A percentile compares a stretch with the other conserved stretches of the same genome.
Evolutionary conservation across 2,113 vertebrate genomes (phyloP).

Genomic region (Tinamus guttatus): DNA sequence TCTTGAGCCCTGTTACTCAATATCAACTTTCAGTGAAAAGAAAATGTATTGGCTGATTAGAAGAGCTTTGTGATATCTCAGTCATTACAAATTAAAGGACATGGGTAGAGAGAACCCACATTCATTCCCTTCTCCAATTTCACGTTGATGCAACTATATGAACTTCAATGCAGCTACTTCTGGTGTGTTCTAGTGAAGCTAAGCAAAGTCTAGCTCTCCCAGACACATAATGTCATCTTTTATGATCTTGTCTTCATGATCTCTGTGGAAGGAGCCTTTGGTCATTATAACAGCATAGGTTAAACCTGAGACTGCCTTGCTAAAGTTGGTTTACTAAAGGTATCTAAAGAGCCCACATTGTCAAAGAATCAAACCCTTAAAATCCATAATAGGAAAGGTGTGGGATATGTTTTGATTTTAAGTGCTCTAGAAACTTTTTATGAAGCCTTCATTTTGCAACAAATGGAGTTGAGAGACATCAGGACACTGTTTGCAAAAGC

Average conservation of each 20-base stretch:
- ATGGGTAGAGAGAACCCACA: neutral
- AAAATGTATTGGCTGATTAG: neutral
- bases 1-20: neutral
- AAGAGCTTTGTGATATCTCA: neutral
- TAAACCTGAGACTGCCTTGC: neutral
- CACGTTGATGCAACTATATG: neutral
- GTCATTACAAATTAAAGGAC: neutral
- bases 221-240: neutral
- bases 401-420: neutral
- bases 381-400: neutral
- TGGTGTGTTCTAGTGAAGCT: neutral
- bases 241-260: neutral
- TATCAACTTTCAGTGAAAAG: slow-evolving; percentile 5
- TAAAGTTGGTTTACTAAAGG: neutral
- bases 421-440: neutral
- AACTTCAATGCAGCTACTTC: neutral
- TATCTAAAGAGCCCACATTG: neutral
- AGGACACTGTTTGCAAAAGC: no score
- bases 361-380: neutral
- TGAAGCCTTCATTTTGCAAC: neutral
- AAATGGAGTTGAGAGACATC: neutral
- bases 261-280: neutral
- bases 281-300: neutral
- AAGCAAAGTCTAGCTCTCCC: neutral
- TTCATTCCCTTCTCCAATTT: neutral